phyloP scores from a whole-genome alignment of 2,888 invertebrate genomes.

The Psylliodes chrysocephalus region DNA sequence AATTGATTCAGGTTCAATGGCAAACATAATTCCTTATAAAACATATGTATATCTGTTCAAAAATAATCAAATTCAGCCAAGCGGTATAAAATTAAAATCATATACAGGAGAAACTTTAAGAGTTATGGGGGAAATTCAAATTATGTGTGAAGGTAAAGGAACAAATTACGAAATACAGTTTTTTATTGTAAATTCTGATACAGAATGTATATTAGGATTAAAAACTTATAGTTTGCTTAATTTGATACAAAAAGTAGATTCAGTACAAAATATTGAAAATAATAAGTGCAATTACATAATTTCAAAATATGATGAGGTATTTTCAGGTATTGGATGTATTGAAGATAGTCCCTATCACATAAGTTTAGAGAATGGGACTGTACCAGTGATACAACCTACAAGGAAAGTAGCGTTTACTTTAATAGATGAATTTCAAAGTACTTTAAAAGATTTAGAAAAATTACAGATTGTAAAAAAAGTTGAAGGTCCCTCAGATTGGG shows the following conservation, averaged over 20 bases:
- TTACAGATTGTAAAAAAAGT: slow-evolving; percentile 24
- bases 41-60: too few species aligned
- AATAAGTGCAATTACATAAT: too few species aligned
- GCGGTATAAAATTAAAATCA: slow-evolving; percentile 26
- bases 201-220: slow-evolving; percentile 20
- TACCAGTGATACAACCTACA: too few species aligned
- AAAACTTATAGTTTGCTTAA: slow-evolving; percentile 13
- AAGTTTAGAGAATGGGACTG: slow-evolving; percentile 34
- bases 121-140: slow-evolving; percentile 29
- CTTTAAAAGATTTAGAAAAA: background rate
- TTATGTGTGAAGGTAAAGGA: slow-evolving; percentile 28
- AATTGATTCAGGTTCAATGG: slow-evolving; percentile 7
- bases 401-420: background rate
- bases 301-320: too few species aligned
- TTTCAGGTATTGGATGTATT: slow-evolving; percentile 45
- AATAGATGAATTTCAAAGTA: slow-evolving; percentile 35
- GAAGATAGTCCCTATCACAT: slow-evolving; percentile 42
- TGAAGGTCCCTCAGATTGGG: slow-evolving; percentile 22
- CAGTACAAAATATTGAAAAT: too few species aligned
- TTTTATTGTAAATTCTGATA: slow-evolving; percentile 31
- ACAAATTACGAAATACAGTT: slow-evolving; percentile 18
- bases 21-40: background rate
- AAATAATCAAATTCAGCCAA: too few species aligned
- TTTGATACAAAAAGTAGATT: slow-evolving; percentile 28
- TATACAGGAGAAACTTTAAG: slow-evolving; percentile 34